Percentiles rank a stretch among this genome's conserved stretches.
phyloP scores from a whole-genome alignment of 2,888 invertebrate species.

The Sminthurides aquaticus region DNA sequence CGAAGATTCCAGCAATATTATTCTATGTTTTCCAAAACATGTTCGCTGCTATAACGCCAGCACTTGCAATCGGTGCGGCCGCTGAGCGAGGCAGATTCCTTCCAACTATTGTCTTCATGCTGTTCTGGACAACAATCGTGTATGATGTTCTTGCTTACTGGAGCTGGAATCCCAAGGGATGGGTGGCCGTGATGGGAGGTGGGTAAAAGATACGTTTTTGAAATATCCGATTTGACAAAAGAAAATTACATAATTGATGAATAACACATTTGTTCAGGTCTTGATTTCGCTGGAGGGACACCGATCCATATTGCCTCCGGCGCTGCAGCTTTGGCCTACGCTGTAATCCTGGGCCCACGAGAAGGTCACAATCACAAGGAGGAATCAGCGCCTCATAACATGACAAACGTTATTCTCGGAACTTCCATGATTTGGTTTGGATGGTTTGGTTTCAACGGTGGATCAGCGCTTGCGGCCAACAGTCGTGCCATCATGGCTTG shows the following conservation, averaged over 20 bases:
- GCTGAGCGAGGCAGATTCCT: slow-evolving; percentile 33
- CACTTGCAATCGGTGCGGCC: slow-evolving; percentile 35
- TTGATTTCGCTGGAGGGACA: slow-evolving; percentile 23
- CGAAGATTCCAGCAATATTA: slow-evolving; percentile 31
- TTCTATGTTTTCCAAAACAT: slow-evolving; percentile 37
- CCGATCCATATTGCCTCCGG: slow-evolving; percentile 27
- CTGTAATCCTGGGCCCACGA: slow-evolving; percentile 34
- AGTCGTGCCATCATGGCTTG: slow-evolving; percentile 30
- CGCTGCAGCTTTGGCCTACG: slow-evolving; percentile 29
- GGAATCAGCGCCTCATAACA: slow-evolving; percentile 36
- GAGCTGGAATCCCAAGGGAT: slow-evolving; percentile 40
- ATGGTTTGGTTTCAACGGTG: slow-evolving; percentile 39
- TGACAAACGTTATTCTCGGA: slow-evolving; percentile 34
- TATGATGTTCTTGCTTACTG: slow-evolving; percentile 40
- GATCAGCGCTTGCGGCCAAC: slow-evolving; percentile 18
- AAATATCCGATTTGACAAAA: too few relatives aligned
- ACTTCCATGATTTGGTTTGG: slow-evolving; percentile 31
- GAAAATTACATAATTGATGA: too few relatives aligned
- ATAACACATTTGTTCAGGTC: slow-evolving; percentile 10
- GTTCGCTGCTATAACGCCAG: slow-evolving; percentile 38
- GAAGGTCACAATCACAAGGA: slow-evolving; percentile 11
- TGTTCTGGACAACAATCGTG: slow-evolving; percentile 32
- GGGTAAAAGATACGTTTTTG: not conserved
- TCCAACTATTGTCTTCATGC: slow-evolving; percentile 26
- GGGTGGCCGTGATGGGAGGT: slow-evolving; percentile 33